These are phyloP conservation scores for Diploscapter pachys DNA, from an alignment of 1,140 invertebrate genomes.

Conservation along the genomic window DNA sequence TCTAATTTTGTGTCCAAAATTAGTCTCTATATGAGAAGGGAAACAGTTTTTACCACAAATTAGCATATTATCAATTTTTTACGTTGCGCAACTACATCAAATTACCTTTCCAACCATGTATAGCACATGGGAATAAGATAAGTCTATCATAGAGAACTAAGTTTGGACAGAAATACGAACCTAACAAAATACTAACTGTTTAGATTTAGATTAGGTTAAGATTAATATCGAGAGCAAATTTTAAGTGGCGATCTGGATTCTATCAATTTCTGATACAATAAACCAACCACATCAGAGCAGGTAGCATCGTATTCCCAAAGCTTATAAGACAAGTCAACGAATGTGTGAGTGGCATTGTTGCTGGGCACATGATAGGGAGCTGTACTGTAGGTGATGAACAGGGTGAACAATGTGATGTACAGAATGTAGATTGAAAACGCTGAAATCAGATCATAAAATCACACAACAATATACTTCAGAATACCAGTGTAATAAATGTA, in stretches of 20 bases:
- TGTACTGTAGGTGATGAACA: conserved; percentile 59
- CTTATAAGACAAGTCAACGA: neutral
- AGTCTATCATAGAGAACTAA: no score
- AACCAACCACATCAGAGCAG: neutral
- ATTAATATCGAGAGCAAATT: neutral
- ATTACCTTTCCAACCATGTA: no score
- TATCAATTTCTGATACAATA: neutral
- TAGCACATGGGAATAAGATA: no score
- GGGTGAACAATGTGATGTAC: conserved; percentile 63
- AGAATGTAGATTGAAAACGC: conserved; percentile 62
- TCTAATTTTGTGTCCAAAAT: no score
- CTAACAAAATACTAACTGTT: no score
- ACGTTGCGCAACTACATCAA: no score
- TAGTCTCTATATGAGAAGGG: no score
- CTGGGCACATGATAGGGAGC: conserved; percentile 50
- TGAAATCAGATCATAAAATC: neutral
- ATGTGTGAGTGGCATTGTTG: conserved; percentile 10
- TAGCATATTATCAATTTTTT: no score
- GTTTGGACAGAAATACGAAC: no score
- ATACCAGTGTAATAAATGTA: conserved; percentile 62
- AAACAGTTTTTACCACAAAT: no score
- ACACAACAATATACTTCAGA: neutral
- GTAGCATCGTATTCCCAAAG: neutral
- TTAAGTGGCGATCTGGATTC: neutral
- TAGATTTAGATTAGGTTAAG: neutral